Percentiles rank a stretch among this genome's conserved stretches.
phyloP scores from a whole-genome alignment of 2,113 vertebrate genomes.

The Hippocampus zosterae region DNA sequence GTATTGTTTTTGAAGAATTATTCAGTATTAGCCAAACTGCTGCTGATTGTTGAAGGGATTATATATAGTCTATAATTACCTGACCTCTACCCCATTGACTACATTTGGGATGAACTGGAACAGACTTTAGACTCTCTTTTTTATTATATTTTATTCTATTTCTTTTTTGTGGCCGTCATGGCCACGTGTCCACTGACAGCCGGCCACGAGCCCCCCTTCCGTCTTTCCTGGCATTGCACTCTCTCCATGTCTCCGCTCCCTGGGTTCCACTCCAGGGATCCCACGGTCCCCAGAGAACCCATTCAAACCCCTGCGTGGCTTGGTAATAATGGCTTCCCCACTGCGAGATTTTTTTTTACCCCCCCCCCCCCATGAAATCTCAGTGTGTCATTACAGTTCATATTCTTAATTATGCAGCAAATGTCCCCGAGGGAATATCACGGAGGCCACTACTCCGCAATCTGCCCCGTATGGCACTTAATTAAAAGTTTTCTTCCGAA shows the following conservation, averaged over 20 bases:
- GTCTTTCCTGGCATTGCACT: conserved; percentile 6
- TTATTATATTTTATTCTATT: not conserved
- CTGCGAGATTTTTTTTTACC: conserved; percentile 67
- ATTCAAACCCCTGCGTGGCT: conserved; percentile 50
- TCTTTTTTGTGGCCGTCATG: too few relatives aligned
- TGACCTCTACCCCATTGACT: not conserved
- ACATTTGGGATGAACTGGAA: not conserved
- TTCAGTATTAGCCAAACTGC: too few relatives aligned
- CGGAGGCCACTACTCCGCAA: conserved; percentile 75
- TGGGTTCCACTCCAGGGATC: conserved; percentile 48
- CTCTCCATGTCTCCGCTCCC: conserved; percentile 43
- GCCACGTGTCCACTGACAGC: not conserved
- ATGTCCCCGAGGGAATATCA: conserved; percentile 76
- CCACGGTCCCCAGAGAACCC: conserved; percentile 55
- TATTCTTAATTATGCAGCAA: conserved; percentile 80
- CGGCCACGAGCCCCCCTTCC: too few relatives aligned
- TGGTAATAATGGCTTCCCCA: conserved; percentile 68
- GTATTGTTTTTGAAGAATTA: too few relatives aligned
- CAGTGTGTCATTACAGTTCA: conserved; percentile 80
- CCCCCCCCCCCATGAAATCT: conserved; percentile 75
- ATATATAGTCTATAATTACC: too few relatives aligned
- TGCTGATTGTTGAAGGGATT: too few relatives aligned
- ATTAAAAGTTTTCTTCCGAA: conserved; percentile 85
- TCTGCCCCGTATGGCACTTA: conserved; percentile 79
- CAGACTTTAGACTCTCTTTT: too few relatives aligned